These are phyloP conservation scores for Sphaeridia pumilis DNA, from an alignment of 2,888 invertebrate species.

Conservation along the genomic window DNA sequence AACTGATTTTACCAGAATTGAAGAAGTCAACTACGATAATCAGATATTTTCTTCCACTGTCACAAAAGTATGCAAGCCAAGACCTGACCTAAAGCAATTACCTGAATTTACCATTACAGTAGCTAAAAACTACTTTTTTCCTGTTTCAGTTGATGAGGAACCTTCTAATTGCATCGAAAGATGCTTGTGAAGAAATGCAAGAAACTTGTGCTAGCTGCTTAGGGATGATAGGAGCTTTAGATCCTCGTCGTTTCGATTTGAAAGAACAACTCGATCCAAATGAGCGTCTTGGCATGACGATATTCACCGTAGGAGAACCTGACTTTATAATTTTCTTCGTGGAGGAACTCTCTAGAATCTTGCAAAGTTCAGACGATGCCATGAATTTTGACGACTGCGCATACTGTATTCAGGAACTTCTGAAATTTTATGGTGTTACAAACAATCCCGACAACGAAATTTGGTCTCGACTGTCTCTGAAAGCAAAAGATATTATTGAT, in stretches of 20 bases:
- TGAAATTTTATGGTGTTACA: conserved; percentile 32
- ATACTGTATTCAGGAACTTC: conserved; percentile 42
- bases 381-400: conserved; percentile 41
- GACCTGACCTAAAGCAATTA: no score
- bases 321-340: conserved; percentile 37
- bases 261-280: conserved; percentile 7
- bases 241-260: conserved; percentile 49
- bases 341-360: conserved; percentile 41
- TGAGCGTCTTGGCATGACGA: conserved; percentile 7
- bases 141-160: conserved; percentile 3
- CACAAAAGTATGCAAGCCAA: conserved; percentile 9
- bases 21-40: conserved; percentile 5
- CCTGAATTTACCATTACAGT: no score
- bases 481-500: conserved; percentile 12
- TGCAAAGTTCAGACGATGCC: conserved; percentile 41
- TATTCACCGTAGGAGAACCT: conserved; percentile 28
- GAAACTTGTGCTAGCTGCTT: conserved; percentile 59
- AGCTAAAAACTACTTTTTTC: no score
- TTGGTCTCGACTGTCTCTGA: conserved; percentile 17
- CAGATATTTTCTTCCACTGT: conserved; percentile 2
- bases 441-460: conserved; percentile 9
- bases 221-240: conserved; percentile 82
- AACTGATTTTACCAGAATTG: conserved; percentile 30
- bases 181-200: conserved; percentile 7
- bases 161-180: conserved; percentile 6